Base-by-base conservation (phyloP, 2,888 invertebrate genomes). In the Parelbella ahira region DNA sequence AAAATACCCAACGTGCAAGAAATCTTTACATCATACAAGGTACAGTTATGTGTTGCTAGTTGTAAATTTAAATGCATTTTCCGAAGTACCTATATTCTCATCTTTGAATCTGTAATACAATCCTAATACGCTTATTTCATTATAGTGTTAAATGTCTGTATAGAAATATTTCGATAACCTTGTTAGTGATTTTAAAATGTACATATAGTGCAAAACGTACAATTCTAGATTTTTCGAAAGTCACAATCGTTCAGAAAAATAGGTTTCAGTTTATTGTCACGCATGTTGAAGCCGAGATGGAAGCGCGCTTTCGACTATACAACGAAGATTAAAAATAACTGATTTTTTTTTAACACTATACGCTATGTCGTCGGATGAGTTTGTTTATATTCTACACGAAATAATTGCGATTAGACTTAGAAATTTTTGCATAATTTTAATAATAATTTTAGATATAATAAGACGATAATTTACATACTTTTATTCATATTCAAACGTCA, bases 201-300 rank as follows among this genome's bases (percentile, higher is more conserved):
- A n/a, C n/a, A n/a, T 13, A 24, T 30, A 42, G 28, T 34, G 42
- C 34, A 34, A 34, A 42, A 42, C n/a, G n/a, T 28, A 42, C 28
- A 28, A 2, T 28, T 34, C 7, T 34, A 15, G 7, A 28, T 18
- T 21, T 23, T 18, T 20, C 33, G 18, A 6, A 34, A 23, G 23
- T 10, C 32, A 19, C 30, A 37, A 36, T 33, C 49, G 50, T 60
- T 68, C 67, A 69, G 71, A 70, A 73, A 81, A 78, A 82, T 80
- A 15, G 4, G 59, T 67, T 23, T 69, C 60, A 69, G 72, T 63
- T 82, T 86, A 86, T 84, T 86, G 84, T 84, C 84, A 84, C 77
- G 75, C 73, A 63, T 61, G 73, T 44, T 41, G 65, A 59, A 23
- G 11, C 65, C 61, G 48, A 56, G 57, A 45, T 58, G 58, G 49